phyloP scores from a whole-genome alignment of 30 jellyfish, hydroid and myxozoan genomes.

The Turritopsis dohrnii region DNA sequence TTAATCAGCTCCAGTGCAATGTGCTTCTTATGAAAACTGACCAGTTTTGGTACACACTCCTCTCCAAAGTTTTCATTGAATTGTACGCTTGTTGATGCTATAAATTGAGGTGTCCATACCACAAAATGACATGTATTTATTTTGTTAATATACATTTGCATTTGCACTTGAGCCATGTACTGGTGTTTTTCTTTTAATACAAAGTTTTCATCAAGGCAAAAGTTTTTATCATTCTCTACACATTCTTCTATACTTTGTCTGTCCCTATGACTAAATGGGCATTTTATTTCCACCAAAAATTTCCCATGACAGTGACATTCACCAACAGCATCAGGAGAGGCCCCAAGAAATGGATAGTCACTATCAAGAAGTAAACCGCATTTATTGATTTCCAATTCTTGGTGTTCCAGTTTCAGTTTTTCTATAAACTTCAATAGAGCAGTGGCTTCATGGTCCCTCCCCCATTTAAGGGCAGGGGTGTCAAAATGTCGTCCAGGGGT shows the following conservation, averaged over 20 bases:
- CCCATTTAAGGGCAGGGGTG: slow-evolving; percentile 1
- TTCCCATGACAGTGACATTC: slow-evolving; percentile 37
- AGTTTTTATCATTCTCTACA: slow-evolving; percentile 8
- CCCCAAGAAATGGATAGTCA: slow-evolving; percentile 27
- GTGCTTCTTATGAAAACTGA: slow-evolving; percentile 14
- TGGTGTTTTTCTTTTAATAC: slow-evolving; percentile 20
- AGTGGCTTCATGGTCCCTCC: slow-evolving; percentile 10
- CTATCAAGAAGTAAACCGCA: slow-evolving; percentile 13
- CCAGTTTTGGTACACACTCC: neutral
- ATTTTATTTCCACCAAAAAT: slow-evolving; percentile 27
- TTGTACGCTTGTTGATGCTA: neutral
- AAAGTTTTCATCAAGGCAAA: slow-evolving; percentile 8
- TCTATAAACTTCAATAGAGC: neutral
- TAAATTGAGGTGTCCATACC: slow-evolving; percentile 31
- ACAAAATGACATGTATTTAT: slow-evolving; percentile 6
- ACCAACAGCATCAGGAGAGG: slow-evolving; percentile 42
- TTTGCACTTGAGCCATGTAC: slow-evolving; percentile 31
- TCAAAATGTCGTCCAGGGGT: neutral
- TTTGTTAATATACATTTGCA: slow-evolving; percentile 30
- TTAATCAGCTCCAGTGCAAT: neutral
- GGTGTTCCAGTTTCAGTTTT: slow-evolving; percentile 7
- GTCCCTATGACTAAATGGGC: slow-evolving; percentile 20
- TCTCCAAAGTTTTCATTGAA: slow-evolving; percentile 18
- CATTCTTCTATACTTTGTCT: slow-evolving; percentile 24
- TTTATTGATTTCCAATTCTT: neutral